These are phyloP conservation scores for Lanistes nyassanus DNA, from an alignment of 1,140 invertebrate species.

Conservation along the genomic window DNA sequence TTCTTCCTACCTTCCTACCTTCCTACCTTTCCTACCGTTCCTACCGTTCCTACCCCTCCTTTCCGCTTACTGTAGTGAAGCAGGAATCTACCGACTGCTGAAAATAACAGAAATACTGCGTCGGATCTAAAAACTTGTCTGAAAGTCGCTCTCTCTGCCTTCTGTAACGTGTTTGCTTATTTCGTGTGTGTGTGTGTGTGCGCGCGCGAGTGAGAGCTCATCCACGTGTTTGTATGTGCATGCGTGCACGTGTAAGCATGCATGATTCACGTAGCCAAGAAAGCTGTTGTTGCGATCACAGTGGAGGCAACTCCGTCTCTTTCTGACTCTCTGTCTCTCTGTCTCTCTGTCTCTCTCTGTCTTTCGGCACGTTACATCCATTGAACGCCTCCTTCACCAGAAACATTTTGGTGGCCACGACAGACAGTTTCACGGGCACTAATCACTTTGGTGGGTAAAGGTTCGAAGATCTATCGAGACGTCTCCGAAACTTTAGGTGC, in stretches of 20 bases:
- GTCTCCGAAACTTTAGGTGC: too few relatives aligned
- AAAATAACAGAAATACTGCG: not conserved
- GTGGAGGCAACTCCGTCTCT: not conserved
- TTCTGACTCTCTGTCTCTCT: not conserved
- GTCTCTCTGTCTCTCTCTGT: conserved; percentile 7
- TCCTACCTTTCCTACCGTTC: not conserved
- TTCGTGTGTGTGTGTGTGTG: not conserved
- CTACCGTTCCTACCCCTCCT: not conserved
- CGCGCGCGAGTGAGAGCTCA: not conserved
- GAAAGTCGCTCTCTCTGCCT: not conserved
- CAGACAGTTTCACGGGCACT: too few relatives aligned
- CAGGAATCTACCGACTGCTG: not conserved
- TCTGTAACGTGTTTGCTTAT: not conserved
- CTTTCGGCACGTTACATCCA: not conserved
- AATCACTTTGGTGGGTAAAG: too few relatives aligned
- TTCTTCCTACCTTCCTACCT: not conserved
- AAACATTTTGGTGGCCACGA: too few relatives aligned
- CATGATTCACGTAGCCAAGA: not conserved
- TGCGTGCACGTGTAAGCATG: not conserved
- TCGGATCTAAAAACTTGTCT: not conserved
- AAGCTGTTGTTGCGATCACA: not conserved
- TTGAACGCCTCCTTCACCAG: not conserved
- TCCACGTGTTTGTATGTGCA: not conserved
- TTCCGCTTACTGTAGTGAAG: not conserved
- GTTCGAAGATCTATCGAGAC: too few relatives aligned